Percentiles rank a stretch among this genome's conserved stretches.
Evolutionary conservation across 2,888 invertebrate species (phyloP).

Genomic region (Leptogaster cylindrica): DNA sequence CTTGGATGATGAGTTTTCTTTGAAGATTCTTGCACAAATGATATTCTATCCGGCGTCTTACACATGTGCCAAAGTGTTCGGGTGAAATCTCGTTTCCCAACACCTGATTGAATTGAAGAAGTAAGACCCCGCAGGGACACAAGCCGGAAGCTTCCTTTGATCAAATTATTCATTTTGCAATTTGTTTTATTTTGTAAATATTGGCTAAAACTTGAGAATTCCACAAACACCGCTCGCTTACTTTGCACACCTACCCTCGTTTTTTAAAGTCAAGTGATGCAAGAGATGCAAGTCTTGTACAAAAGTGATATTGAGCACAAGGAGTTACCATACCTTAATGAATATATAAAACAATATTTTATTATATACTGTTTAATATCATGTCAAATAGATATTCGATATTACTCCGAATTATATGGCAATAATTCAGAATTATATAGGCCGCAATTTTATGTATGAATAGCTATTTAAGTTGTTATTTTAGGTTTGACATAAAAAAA

Average conservation of each 20-base stretch:
- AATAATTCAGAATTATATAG: too few relatives aligned
- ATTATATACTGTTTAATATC: too few relatives aligned
- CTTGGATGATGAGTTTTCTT: constrained; percentile 66
- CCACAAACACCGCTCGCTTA: neutral
- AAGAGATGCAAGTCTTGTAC: neutral
- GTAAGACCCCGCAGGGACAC: constrained; percentile 54
- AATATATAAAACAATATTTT: too few relatives aligned
- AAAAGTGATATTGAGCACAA: too few relatives aligned
- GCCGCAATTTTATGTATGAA: too few relatives aligned
- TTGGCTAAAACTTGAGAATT: neutral
- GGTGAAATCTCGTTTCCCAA: constrained; percentile 69
- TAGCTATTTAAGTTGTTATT: too few relatives aligned
- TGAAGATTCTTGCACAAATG: constrained; percentile 55
- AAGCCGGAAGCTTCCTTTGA: constrained; percentile 67
- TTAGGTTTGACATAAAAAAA: too few relatives aligned
- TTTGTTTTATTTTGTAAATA: constrained; percentile 10
- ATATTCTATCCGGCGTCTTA: constrained; percentile 57
- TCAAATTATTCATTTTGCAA: constrained; percentile 70
- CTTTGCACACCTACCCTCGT: too few relatives aligned
- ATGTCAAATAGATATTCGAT: too few relatives aligned
- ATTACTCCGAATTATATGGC: too few relatives aligned
- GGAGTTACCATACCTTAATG: too few relatives aligned
- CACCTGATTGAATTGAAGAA: constrained; percentile 44
- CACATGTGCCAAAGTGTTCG: constrained; percentile 79
- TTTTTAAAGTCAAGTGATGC: neutral